These are phyloP conservation scores for Eupithecia subumbrata DNA, from an alignment of 2,888 invertebrate genomes.

Conservation along the genomic window DNA sequence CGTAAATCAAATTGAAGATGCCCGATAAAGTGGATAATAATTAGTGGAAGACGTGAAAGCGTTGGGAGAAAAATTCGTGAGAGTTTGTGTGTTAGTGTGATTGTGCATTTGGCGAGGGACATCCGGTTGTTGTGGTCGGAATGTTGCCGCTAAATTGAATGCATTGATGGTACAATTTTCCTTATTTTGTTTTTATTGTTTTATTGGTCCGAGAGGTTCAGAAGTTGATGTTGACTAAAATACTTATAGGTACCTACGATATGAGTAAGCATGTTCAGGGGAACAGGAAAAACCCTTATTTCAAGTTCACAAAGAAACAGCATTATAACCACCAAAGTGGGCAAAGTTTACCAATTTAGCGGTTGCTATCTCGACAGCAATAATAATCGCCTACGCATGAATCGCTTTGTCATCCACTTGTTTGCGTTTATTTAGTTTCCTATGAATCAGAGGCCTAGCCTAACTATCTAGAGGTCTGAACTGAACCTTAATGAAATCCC, in stretches of 20 bases:
- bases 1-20: constrained; percentile 84
- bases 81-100: constrained; percentile 81
- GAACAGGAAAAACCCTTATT: constrained; percentile 3
- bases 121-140: constrained; percentile 71
- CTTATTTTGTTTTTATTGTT: constrained; percentile 16
- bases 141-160: constrained; percentile 29
- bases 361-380: constrained; percentile 23
- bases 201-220: neutral
- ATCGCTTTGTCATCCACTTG: constrained; percentile 33
- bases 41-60: constrained; percentile 83
- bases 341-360: constrained; percentile 19
- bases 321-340: neutral
- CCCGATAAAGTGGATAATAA: constrained; percentile 84
- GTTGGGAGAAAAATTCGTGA: constrained; percentile 84
- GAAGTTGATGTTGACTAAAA: neutral
- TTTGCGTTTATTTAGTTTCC: constrained; percentile 19
- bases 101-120: constrained; percentile 80
- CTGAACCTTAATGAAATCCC: constrained; percentile 40
- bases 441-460: constrained; percentile 29
- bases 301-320: neutral
- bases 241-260: neutral
- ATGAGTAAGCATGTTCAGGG: constrained; percentile 1
- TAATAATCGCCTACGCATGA: constrained; percentile 29
- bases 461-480: constrained; percentile 40
- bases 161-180: constrained; percentile 31